These are phyloP conservation scores for Schizotus pectinicornis DNA, from an alignment of 2,888 invertebrate genomes.

Conservation along the genomic window DNA sequence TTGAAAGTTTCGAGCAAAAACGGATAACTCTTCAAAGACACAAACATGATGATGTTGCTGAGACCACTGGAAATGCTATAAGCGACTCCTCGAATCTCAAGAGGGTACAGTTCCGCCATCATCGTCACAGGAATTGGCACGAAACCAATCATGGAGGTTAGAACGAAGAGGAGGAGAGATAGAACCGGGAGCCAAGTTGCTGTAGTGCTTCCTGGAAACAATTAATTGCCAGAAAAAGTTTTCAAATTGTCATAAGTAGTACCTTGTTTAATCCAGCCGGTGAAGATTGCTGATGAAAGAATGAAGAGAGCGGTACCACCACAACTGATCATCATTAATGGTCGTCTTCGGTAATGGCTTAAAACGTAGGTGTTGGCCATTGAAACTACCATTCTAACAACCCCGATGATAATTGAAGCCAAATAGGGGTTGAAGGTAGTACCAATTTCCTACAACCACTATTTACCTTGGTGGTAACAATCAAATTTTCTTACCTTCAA, in stretches of 20 bases:
- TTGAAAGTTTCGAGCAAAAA: constrained; percentile 46
- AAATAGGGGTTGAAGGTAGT: constrained; percentile 61
- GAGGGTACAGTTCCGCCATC: constrained; percentile 66
- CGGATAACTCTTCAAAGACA: constrained; percentile 60
- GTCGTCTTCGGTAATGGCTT: constrained; percentile 60
- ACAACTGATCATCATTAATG: constrained; percentile 61
- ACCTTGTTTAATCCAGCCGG: constrained; percentile 44
- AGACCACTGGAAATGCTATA: constrained; percentile 62
- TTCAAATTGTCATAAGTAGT: not conserved
- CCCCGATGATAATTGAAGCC: constrained; percentile 65
- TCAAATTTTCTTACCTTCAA: constrained; percentile 55
- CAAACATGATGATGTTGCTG: constrained; percentile 63
- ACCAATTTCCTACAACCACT: constrained; percentile 11
- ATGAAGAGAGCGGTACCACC: constrained; percentile 64
- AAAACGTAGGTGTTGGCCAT: constrained; percentile 63
- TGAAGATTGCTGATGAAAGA: constrained; percentile 63
- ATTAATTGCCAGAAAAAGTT: not conserved
- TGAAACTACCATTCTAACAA: constrained; percentile 64
- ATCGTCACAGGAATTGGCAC: constrained; percentile 67
- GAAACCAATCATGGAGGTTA: constrained; percentile 64
- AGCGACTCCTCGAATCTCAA: constrained; percentile 63
- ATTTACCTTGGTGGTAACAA: not conserved
- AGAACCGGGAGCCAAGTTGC: constrained; percentile 58
- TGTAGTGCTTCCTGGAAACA: constrained; percentile 41
- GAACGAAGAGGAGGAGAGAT: constrained; percentile 62